Percentiles rank a stretch among this genome's conserved stretches.
phyloP scores from a whole-genome alignment of 2,888 invertebrate species.

The Drosophila formosana region DNA sequence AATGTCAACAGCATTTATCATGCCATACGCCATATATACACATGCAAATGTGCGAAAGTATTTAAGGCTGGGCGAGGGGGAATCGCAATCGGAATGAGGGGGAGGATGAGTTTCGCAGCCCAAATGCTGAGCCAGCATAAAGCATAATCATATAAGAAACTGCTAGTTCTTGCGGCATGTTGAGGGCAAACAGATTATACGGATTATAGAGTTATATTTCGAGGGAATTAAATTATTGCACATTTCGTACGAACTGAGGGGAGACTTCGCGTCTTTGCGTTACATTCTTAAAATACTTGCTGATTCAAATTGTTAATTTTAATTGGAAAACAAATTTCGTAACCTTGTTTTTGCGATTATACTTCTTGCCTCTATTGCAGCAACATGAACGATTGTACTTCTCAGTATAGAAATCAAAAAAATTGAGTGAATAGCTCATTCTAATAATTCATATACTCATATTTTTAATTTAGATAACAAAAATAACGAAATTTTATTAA shows the following conservation, averaged over 20 bases:
- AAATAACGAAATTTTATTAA: no score
- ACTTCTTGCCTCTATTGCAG: no score
- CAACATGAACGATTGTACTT: no score
- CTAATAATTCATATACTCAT: no score
- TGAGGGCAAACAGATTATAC: slow-evolving; percentile 33
- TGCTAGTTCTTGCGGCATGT: slow-evolving; percentile 20
- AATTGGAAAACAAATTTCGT: not conserved
- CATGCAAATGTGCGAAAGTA: not conserved
- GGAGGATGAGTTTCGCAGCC: slow-evolving; percentile 17
- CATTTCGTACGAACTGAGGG: not conserved
- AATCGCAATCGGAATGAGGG: not conserved
- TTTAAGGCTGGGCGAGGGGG: not conserved
- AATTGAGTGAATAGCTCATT: no score
- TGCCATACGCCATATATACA: slow-evolving; percentile 27
- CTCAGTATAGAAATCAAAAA: no score
- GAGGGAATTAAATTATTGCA: not conserved
- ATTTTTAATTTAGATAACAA: no score
- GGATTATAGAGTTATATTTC: slow-evolving; percentile 41
- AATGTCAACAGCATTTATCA: slow-evolving; percentile 79
- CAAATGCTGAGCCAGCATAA: slow-evolving; percentile 48
- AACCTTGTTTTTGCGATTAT: no score
- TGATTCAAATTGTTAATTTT: not conserved
- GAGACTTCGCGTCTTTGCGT: not conserved
- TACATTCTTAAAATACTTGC: not conserved
- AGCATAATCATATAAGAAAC: slow-evolving; percentile 48